phyloP scores from a whole-genome alignment of 2,888 invertebrate species.

The Siphonodentalium dalli region DNA sequence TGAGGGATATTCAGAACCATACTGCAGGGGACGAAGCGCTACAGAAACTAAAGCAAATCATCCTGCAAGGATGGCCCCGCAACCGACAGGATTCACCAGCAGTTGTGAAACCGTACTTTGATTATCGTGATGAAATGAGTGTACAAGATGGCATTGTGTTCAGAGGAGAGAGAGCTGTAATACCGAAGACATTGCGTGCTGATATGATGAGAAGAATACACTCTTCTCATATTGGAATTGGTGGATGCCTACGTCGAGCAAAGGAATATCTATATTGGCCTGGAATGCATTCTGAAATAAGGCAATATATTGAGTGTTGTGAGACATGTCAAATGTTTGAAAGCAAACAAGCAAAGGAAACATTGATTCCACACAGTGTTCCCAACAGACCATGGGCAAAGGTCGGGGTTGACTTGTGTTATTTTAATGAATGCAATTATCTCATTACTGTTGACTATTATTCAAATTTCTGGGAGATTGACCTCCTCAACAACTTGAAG shows the following conservation, averaged over 20 bases:
- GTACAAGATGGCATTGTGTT: conserved; percentile 25
- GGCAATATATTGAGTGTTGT: conserved; percentile 5
- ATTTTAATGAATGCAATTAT: conserved; percentile 2
- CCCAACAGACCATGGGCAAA: conserved; percentile 10
- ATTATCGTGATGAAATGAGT: conserved; percentile 19
- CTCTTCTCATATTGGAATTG: conserved; percentile 2
- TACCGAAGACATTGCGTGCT: not conserved
- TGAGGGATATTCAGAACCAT: conserved; percentile 8
- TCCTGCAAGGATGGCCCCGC: conserved; percentile 21
- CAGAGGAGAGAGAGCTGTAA: not conserved
- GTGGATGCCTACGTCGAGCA: conserved; percentile 4
- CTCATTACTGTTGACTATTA: conserved; percentile 10
- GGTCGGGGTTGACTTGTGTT: conserved; percentile 5
- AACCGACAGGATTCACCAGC: conserved; percentile 4
- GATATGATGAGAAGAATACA: not conserved
- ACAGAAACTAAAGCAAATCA: conserved; percentile 11
- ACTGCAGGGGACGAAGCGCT: conserved; percentile 9
- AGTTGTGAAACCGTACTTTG: conserved; percentile 19
- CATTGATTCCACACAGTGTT: conserved; percentile 12
- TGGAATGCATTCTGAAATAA: conserved; percentile 8
- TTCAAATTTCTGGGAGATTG: conserved; percentile 1
- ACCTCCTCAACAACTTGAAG: not conserved
- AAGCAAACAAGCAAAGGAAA: conserved; percentile 7
- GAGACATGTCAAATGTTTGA: conserved; percentile 12
- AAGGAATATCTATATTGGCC: not conserved